Conservation (phyloP, 2,113 vertebrate species). For the Noctilio leporinus region DNA sequence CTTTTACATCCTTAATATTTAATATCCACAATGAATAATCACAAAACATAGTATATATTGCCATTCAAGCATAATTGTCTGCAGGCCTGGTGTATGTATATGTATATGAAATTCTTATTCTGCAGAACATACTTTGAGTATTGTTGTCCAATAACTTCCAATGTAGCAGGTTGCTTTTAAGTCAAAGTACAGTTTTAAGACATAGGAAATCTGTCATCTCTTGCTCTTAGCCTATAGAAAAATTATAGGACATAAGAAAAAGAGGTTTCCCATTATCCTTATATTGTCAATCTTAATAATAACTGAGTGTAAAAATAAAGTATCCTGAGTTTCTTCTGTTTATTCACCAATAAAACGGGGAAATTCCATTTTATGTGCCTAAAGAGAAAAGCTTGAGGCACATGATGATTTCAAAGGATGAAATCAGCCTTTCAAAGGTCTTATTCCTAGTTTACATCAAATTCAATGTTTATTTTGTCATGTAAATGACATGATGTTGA, state of each 20-base stretch:
- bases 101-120: neutral
- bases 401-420: no score
- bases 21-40: neutral
- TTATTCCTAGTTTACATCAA: neutral
- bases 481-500: neutral
- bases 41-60: neutral
- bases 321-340: neutral
- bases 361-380: neutral
- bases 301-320: neutral
- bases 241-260: neutral
- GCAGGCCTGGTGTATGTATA: neutral
- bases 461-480: neutral
- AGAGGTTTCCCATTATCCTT: neutral
- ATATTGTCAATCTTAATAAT: neutral
- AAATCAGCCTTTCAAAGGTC: neutral
- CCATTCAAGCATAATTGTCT: neutral
- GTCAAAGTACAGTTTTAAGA: neutral
- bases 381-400: neutral
- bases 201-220: neutral
- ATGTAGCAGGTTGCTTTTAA: neutral
- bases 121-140: neutral
- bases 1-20: neutral
- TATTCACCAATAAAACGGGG: neutral
- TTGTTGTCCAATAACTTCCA: neutral
- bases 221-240: neutral